Evolutionary conservation across 2,888 invertebrate genomes (phyloP), one percentile per base, ranked within the genome.

Genomic region (Rotaria magnacalcarata): DNA sequence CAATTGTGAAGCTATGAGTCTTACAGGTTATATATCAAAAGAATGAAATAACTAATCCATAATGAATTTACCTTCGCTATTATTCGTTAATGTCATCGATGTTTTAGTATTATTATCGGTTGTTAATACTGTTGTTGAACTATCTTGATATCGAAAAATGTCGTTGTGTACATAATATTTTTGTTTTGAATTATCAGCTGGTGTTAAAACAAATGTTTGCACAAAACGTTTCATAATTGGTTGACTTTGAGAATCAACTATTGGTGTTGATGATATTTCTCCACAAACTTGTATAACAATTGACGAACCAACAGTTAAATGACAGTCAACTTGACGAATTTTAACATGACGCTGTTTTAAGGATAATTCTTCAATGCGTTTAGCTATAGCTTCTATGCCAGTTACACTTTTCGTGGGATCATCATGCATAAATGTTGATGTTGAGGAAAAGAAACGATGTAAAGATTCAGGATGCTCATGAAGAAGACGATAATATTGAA

Each of bases 101-200:
- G 34, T 34, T 67, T 34, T 80, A 3, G n/a, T 80, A 80, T 43
- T 80, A 24, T 80, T 80, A 24, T 80, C 43, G 19, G 10, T 80
- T 47, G 24, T 80, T 80, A 19, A 80, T 10, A n/a, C 24, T 43
- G 47, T 24, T 67, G 67, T 67, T 67, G 67, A 16, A 67, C 41
- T 67, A 90, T 94, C 96, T 93, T 97, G 97, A 92, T 97, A 98
- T 88, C 97, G 95, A 92, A 98, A 98, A 92, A 98, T 97, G 92
- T 98, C 97, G 92, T 98, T 98, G 92, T 96, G 96, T 87, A 98
- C 97, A 91, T 97, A 98, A 93, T 96, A 98, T 92, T 96, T 96
- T 93, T 96, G 97, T 87, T 97, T 96, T 87, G 96, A 95, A 92
- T 97, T 96, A 41, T 67, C 67, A 47, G 43, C 47, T 87, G 96